Conservation (phyloP, 2,113 vertebrate species). For the Caranx melampygus region DNA sequence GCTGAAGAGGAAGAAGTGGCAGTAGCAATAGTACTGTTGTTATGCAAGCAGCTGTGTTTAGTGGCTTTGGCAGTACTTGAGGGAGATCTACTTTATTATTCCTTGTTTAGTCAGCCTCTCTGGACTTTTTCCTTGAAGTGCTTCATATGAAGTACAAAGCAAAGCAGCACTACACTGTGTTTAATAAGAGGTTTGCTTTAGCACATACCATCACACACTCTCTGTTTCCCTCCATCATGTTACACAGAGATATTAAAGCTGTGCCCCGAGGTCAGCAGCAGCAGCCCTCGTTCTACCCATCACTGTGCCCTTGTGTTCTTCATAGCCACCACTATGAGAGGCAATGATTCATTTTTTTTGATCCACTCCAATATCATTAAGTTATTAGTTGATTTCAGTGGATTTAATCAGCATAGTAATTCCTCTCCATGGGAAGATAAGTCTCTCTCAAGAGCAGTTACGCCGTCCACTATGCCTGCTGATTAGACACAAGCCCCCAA, state of each 20-base stretch:
- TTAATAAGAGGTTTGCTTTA: constrained; percentile 65
- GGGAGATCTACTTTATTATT: constrained; percentile 72
- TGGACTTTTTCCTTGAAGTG: constrained; percentile 65
- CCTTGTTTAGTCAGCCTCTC: constrained; percentile 75
- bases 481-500: constrained; percentile 86
- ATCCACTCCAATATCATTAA: constrained; percentile 81
- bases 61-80: constrained; percentile 61
- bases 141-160: constrained; percentile 66
- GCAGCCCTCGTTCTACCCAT: constrained; percentile 62
- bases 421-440: constrained; percentile 84
- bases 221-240: constrained; percentile 48
- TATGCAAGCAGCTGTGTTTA: constrained; percentile 59
- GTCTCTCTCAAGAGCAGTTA: constrained; percentile 90
- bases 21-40: constrained; percentile 35
- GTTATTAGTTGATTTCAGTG: constrained; percentile 85
- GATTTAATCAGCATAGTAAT: constrained; percentile 90
- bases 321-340: constrained; percentile 55
- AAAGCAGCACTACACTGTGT: constrained; percentile 44
- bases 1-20: constrained; percentile 51
- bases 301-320: constrained; percentile 60
- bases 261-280: constrained; percentile 70
- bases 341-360: constrained; percentile 64
- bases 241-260: constrained; percentile 71
- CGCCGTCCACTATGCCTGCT: constrained; percentile 85
- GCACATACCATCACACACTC: constrained; percentile 56